Evolutionary conservation across 2,888 invertebrate species (phyloP).

Genomic region (Trilocha varians): DNA sequence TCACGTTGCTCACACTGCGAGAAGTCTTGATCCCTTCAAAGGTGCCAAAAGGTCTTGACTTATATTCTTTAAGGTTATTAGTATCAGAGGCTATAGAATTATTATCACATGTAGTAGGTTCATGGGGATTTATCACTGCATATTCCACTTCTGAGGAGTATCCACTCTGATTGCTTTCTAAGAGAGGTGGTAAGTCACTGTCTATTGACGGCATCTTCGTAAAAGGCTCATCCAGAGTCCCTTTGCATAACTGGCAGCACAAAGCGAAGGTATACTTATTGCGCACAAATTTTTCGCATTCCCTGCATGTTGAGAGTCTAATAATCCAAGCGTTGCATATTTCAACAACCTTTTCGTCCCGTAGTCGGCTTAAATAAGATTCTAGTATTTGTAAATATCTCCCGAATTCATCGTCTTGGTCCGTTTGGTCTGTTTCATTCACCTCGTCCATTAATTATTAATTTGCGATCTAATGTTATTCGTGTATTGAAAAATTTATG

Average conservation of each 20-base stretch:
- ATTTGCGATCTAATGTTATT: not conserved
- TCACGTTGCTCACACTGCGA: constrained; percentile 16
- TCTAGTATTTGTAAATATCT: constrained; percentile 50
- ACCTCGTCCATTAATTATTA: constrained; percentile 16
- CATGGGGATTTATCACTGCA: constrained; percentile 31
- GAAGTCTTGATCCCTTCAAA: not conserved
- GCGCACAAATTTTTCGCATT: constrained; percentile 40
- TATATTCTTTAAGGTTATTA: too few species aligned
- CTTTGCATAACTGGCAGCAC: constrained; percentile 53
- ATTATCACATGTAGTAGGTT: constrained; percentile 26
- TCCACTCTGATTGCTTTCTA: constrained; percentile 31
- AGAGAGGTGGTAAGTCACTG: constrained; percentile 21
- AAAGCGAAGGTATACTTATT: constrained; percentile 53
- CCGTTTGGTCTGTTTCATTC: constrained; percentile 33
- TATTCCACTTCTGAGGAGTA: constrained; percentile 42
- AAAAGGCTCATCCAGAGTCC: constrained; percentile 46
- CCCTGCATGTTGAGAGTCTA: constrained; percentile 36
- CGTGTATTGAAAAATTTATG: not conserved
- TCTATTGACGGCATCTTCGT: constrained; percentile 27
- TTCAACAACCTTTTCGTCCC: constrained; percentile 36
- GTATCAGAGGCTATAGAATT: constrained; percentile 23
- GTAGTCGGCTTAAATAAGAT: constrained; percentile 43
- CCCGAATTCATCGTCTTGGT: constrained; percentile 50
- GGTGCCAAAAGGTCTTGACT: not conserved
- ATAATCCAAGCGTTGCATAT: constrained; percentile 58